Evolutionary conservation across 2,888 invertebrate species (phyloP).

Genomic region (Hirudinaria manillensis): DNA sequence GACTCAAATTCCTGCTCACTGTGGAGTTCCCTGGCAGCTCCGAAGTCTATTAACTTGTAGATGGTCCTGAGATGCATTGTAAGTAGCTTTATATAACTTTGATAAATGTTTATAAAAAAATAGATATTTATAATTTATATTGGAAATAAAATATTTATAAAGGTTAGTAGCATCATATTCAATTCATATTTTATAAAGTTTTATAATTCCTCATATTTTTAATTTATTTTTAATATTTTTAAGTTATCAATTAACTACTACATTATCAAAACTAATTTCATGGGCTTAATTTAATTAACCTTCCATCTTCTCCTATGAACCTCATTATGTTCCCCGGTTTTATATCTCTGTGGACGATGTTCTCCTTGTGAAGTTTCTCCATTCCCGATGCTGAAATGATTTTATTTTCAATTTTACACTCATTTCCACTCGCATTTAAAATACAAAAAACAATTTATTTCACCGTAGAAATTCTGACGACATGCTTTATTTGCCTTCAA

Average conservation of each 20-base stretch:
- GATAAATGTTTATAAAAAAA: not conserved
- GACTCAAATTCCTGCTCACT: slow-evolving; percentile 86
- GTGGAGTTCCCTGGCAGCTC: slow-evolving; percentile 85
- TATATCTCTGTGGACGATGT: slow-evolving; percentile 84
- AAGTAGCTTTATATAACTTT: not conserved
- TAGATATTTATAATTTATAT: not conserved
- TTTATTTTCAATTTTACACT: not conserved
- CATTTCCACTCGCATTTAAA: not conserved
- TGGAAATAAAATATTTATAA: slow-evolving; percentile 1
- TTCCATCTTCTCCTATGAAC: slow-evolving; percentile 82
- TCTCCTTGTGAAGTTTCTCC: slow-evolving; percentile 87
- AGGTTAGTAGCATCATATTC: not conserved
- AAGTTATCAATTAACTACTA: too few species aligned
- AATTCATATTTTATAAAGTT: too few species aligned
- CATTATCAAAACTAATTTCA: too few species aligned
- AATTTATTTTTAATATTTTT: too few species aligned
- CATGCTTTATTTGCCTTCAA: too few species aligned
- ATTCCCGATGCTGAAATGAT: slow-evolving; percentile 73
- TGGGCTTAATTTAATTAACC: slow-evolving; percentile 45
- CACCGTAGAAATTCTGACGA: too few species aligned
- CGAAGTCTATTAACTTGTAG: slow-evolving; percentile 87
- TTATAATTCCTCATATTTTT: too few species aligned
- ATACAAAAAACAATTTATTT: too few species aligned
- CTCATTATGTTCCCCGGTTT: slow-evolving; percentile 97
- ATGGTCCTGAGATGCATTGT: slow-evolving; percentile 61